Base-by-base conservation (phyloP, 2,888 invertebrate genomes). In the Epiblema foenella region DNA sequence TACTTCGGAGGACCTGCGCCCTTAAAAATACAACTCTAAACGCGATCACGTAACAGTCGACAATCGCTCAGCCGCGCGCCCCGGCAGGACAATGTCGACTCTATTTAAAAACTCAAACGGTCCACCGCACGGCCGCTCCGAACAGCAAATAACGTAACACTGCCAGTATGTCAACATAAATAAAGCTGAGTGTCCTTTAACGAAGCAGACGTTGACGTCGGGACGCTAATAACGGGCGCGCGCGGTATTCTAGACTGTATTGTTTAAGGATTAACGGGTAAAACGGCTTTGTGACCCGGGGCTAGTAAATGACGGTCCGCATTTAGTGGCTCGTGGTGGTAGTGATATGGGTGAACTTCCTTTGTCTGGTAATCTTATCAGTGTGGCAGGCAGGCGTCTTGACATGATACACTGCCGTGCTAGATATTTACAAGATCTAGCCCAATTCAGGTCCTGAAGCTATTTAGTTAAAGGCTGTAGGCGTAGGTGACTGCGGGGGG, bases 361-460 rank as follows among this genome's bases (percentile, higher is more conserved):
- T 93, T 93, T 93, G 93, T 93, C 92, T 93, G 84, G 88, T 90
- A 93, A 93, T 93, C 91, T 92, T 92, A 93, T 93, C 93, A 89
- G 88, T 77, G 80, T 81, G 85, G 83, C 88, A 85, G 87, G 86
- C 87, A 86, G 84, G 76, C 83, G 86, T 84, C 89, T 88, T 88
- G 91, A 88, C 93, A 89, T 92, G 93, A 93, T 90, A 89, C 90
- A 93, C 90, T 84, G 87, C 84, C 78, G 78, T 78, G 77, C 79
- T 83, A 82, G 85, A 84, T 83, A 84, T 86, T 87, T 83, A 85
- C 85, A 83, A 80, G 77, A 78, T 77, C 77, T 77, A 74, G 77
- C 75, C 65, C 68, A 72, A 76, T 66, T 17, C 39, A 49, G 63
- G 51, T 66, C 67, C 64, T 74, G 59, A 54, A 68, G 64, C 54